Conservation (phyloP, 2,113 vertebrate genomes). For the Trematomus loennbergii region DNA sequence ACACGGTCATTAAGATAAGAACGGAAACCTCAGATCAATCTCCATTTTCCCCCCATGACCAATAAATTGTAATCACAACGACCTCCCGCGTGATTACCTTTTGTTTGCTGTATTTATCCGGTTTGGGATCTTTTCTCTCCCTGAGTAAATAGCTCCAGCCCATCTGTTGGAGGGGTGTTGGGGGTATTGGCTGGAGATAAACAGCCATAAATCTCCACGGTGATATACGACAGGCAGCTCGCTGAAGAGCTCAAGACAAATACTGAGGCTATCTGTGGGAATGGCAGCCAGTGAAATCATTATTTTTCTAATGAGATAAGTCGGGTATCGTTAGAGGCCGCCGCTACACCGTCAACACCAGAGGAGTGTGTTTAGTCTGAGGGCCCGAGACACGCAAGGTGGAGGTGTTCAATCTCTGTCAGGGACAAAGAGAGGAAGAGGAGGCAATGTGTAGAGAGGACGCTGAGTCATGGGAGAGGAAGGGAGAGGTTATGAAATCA, state of each 20-base stretch:
- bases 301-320: slow-evolving; percentile 85
- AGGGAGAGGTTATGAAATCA: background rate
- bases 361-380: slow-evolving; percentile 83
- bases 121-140: slow-evolving; percentile 62
- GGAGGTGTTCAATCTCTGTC: slow-evolving; percentile 81
- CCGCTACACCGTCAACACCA: slow-evolving; percentile 69
- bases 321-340: slow-evolving; percentile 60
- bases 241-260: slow-evolving; percentile 74
- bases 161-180: slow-evolving; percentile 78
- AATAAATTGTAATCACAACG: slow-evolving; percentile 77
- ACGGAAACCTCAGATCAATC: slow-evolving; percentile 16
- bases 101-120: slow-evolving; percentile 77
- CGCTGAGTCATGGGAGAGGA: background rate
- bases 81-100: slow-evolving; percentile 59
- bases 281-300: slow-evolving; percentile 80
- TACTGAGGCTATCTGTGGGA: slow-evolving; percentile 79
- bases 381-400: slow-evolving; percentile 63
- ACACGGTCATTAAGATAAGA: slow-evolving; percentile 48
- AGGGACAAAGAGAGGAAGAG: slow-evolving; percentile 37
- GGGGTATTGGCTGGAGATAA: slow-evolving; percentile 73
- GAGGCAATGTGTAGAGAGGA: slow-evolving; percentile 31
- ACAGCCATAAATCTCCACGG: slow-evolving; percentile 80
- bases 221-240: slow-evolving; percentile 81
- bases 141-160: slow-evolving; percentile 81
- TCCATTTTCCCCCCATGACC: slow-evolving; percentile 40